Conservation (phyloP, 2,888 invertebrate genomes). For the Xiphydria camelus region DNA sequence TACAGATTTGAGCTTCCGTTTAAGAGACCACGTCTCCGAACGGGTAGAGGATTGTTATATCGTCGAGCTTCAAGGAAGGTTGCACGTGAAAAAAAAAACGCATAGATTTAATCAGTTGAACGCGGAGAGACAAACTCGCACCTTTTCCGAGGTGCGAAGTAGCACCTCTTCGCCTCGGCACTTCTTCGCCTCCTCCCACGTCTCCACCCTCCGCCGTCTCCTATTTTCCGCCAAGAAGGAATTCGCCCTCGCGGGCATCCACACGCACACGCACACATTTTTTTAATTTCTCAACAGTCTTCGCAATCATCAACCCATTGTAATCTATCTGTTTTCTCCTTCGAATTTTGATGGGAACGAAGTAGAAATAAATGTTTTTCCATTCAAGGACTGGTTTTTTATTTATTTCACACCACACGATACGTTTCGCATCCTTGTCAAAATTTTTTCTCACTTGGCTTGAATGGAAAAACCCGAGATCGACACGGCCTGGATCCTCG, state of each 20-base stretch:
- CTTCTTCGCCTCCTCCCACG: neutral
- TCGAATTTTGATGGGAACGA: conserved; percentile 38
- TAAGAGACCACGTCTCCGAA: too few relatives aligned
- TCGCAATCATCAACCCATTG: conserved; percentile 22
- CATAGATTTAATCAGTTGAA: too few relatives aligned
- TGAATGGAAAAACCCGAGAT: conserved; percentile 59
- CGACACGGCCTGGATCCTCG: too few relatives aligned
- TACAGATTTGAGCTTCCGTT: too few relatives aligned
- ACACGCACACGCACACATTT: conserved; percentile 9
- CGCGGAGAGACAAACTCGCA: too few relatives aligned
- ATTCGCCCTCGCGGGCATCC: too few relatives aligned
- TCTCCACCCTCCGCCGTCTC: conserved; percentile 7
- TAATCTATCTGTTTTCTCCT: conserved; percentile 27
- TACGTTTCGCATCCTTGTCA: conserved; percentile 40
- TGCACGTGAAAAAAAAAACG: too few relatives aligned
- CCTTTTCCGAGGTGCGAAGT: too few relatives aligned
- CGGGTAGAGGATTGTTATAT: too few relatives aligned
- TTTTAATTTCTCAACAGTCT: conserved; percentile 1
- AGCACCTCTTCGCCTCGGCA: neutral
- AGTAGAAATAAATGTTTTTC: conserved; percentile 57
- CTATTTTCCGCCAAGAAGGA: too few relatives aligned
- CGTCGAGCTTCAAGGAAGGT: too few relatives aligned
- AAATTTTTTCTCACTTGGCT: conserved; percentile 54
- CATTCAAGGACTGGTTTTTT: conserved; percentile 56
- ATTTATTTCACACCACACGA: conserved; percentile 51